Percentiles rank a stretch among this genome's conserved stretches.
Conservation (phyloP, 2,797 vertebrate species). For the Erithacus rubecula region DNA sequence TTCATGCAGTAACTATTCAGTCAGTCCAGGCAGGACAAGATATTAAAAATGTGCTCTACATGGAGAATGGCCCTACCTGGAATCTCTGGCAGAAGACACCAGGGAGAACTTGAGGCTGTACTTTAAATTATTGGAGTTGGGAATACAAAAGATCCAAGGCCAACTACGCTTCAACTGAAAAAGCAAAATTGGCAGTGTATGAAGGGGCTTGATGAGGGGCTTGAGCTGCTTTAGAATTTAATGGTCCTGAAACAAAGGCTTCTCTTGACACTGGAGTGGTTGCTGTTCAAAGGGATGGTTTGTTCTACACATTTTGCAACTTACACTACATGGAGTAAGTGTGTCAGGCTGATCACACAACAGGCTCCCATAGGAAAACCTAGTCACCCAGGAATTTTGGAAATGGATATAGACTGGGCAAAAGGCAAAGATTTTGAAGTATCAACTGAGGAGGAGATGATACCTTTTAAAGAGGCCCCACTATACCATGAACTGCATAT, state of each 20-base stretch:
- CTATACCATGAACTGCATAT: too few species aligned
- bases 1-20: not conserved
- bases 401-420: not conserved
- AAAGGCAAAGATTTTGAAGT: not conserved
- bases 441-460: not conserved
- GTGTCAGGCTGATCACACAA: not conserved
- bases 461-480: not conserved
- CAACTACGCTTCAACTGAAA: not conserved
- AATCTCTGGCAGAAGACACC: not conserved
- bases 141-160: not conserved
- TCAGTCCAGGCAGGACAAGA: not conserved
- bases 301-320: not conserved
- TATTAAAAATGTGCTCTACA: not conserved
- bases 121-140: not conserved
- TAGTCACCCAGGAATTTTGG: not conserved
- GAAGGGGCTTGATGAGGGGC: not conserved
- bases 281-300: accelerated
- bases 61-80: not conserved
- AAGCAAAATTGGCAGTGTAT: not conserved
- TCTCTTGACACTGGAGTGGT: not conserved
- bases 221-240: not conserved
- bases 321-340: too few species aligned
- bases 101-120: not conserved
- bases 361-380: not conserved
- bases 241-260: not conserved